Evolutionary conservation across 2,113 vertebrate genomes (phyloP).

Genomic region (Corydoras sp.): DNA sequence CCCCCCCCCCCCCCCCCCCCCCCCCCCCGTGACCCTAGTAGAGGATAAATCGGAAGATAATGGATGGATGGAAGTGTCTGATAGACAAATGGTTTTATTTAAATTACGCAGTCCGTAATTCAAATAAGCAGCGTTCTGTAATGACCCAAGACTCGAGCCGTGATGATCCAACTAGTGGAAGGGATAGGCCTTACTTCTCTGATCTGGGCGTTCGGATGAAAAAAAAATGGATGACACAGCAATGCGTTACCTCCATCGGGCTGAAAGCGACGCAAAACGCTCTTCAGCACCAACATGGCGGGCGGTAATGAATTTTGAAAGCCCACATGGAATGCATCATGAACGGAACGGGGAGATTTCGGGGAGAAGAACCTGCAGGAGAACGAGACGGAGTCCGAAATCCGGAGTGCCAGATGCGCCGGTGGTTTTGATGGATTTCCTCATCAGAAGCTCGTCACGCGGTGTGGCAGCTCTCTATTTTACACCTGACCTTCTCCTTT

Average conservation of each 20-base stretch:
- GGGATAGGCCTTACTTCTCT: conserved; percentile 31
- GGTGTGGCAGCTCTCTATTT: conserved; percentile 55
- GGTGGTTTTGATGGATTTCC: conserved; percentile 62
- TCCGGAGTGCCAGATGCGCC: conserved; percentile 50
- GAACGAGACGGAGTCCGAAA: conserved; percentile 17
- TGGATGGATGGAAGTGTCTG: conserved; percentile 11
- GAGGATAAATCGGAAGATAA: too few species aligned
- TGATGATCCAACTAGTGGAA: conserved; percentile 39
- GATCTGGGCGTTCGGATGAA: conserved; percentile 33
- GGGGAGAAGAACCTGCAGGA: background rate
- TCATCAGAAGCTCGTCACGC: conserved; percentile 58
- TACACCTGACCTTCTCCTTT: conserved; percentile 63
- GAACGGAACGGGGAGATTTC: conserved; percentile 39
- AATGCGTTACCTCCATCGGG: conserved; percentile 54
- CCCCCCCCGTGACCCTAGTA: too few species aligned
- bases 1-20: too few species aligned
- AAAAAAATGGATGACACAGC: conserved; percentile 46
- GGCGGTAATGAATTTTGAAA: conserved; percentile 53
- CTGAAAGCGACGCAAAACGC: conserved; percentile 43
- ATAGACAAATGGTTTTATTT: conserved; percentile 18
- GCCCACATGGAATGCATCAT: conserved; percentile 34
- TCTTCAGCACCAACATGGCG: conserved; percentile 35
- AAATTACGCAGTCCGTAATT: conserved; percentile 6
- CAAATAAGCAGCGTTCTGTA: conserved; percentile 17
- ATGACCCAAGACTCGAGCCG: conserved; percentile 10